These are phyloP conservation scores for Anhinga rufa DNA, from an alignment of 2,113 vertebrate species.

Conservation along the genomic window DNA sequence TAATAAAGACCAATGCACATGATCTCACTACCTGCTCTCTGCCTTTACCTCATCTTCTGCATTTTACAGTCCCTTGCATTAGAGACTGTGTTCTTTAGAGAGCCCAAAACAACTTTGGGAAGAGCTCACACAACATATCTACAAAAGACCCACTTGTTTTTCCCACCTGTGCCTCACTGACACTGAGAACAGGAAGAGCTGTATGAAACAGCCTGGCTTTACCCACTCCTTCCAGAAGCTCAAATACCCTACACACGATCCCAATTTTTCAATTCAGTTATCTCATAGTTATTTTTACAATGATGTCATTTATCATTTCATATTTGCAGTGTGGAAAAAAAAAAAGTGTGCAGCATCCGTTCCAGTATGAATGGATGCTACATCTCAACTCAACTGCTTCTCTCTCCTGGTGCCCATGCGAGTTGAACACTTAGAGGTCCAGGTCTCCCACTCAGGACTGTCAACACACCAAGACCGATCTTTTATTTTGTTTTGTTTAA, in stretches of 20 bases:
- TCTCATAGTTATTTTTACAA: background rate
- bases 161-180: background rate
- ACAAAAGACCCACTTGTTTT: fast-evolving
- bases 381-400: background rate
- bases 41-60: fast-evolving
- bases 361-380: background rate
- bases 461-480: background rate
- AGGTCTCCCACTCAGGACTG: background rate
- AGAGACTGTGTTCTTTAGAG: background rate
- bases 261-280: too few species aligned
- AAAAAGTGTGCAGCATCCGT: too few species aligned
- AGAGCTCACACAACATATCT: background rate
- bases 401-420: background rate
- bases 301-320: background rate
- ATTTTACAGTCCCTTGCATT: background rate
- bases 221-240: background rate
- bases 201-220: background rate
- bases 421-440: background rate
- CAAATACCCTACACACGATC: background rate
- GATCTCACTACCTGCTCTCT: background rate
- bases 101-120: background rate
- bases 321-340: background rate
- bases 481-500: background rate
- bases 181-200: background rate
- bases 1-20: fast-evolving